Conservation (phyloP, 2,888 invertebrate genomes). For the Cynaeus angustus region DNA sequence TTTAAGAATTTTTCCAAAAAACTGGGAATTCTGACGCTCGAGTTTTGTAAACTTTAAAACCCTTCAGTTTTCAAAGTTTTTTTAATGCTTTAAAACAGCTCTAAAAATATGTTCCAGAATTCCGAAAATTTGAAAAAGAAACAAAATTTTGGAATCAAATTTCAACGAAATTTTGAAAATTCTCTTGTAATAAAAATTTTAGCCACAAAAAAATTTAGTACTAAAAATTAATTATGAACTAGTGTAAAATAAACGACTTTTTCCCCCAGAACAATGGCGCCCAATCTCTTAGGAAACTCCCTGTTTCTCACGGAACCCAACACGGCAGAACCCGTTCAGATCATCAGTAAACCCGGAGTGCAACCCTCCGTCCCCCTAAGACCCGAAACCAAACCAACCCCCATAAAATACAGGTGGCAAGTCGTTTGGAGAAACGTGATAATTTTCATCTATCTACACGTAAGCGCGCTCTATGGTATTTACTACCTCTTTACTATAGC, state of each 20-base stretch:
- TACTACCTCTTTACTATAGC: slow-evolving; percentile 64
- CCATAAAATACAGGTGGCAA: slow-evolving; percentile 72
- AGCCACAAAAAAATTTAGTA: no score
- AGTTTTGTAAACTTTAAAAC: no score
- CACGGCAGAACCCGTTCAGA: slow-evolving; percentile 60
- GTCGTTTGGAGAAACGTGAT: slow-evolving; percentile 88
- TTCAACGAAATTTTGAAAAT: no score
- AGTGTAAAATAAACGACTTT: no score
- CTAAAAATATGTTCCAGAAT: no score
- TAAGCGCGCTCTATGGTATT: slow-evolving; percentile 77
- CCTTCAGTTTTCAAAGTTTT: no score
- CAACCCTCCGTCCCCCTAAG: slow-evolving; percentile 34
- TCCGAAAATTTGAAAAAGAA: no score
- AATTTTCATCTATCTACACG: slow-evolving; percentile 82
- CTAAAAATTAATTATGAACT: slow-evolving; percentile 1
- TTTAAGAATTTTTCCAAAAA: no score
- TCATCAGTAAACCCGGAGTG: slow-evolving; percentile 55
- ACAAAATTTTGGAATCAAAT: no score
- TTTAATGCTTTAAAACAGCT: no score
- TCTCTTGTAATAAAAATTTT: no score
- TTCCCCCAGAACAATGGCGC: slow-evolving; percentile 74
- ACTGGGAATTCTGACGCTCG: no score
- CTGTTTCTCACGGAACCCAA: slow-evolving; percentile 73
- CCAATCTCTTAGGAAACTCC: slow-evolving; percentile 77
- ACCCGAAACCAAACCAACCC: slow-evolving; percentile 9